These are phyloP conservation scores for Alaudala cheleensis DNA, from an alignment of 2,113 vertebrate genomes.

Conservation along the genomic window DNA sequence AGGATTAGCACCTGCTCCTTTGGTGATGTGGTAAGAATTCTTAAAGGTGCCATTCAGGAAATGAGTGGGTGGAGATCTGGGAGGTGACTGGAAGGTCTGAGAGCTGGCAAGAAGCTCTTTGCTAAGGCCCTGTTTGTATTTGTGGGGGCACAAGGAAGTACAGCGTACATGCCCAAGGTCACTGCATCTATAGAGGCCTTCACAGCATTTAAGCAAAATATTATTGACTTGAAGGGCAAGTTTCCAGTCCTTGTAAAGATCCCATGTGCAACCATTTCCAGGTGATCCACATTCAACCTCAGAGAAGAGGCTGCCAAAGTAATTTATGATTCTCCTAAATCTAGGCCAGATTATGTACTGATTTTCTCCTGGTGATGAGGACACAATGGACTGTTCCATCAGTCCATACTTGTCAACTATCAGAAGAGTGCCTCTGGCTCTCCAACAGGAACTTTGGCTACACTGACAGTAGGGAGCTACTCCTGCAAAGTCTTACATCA, in stretches of 20 bases:
- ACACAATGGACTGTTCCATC: neutral
- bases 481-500: neutral
- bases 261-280: neutral
- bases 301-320: neutral
- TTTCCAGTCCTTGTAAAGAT: neutral
- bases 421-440: neutral
- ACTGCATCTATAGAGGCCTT: neutral
- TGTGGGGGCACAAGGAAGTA: neutral
- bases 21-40: conserved; percentile 23
- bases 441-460: neutral
- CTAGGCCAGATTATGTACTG: neutral
- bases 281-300: neutral
- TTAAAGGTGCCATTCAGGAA: conserved; percentile 73
- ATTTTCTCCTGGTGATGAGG: neutral
- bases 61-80: conserved; percentile 53
- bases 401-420: neutral
- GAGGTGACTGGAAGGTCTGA: conserved; percentile 50
- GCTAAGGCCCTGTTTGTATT: neutral
- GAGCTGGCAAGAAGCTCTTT: conserved; percentile 30
- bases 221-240: neutral
- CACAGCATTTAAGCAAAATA: neutral
- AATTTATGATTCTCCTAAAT: neutral
- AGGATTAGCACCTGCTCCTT: conserved; percentile 69
- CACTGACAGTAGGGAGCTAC: neutral
- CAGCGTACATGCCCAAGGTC: neutral